phyloP scores from a whole-genome alignment of 2,888 invertebrate species.

The Trachelus iudaicus region DNA sequence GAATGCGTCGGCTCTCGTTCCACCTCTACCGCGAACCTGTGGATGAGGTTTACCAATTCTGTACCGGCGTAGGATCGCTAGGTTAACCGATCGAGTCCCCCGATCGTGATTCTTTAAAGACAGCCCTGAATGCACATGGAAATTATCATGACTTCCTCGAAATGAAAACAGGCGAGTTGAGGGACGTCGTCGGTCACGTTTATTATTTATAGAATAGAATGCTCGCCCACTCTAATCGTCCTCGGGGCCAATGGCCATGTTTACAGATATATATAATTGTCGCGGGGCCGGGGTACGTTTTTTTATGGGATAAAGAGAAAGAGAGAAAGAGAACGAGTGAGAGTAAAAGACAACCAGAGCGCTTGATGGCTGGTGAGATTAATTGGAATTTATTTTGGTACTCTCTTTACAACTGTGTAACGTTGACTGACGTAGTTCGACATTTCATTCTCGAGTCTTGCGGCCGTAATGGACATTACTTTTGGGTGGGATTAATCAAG shows the following conservation, averaged over 20 bases:
- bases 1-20: not conserved
- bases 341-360: not conserved
- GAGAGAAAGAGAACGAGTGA: conserved; percentile 13
- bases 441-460: not conserved
- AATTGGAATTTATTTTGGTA: too few relatives aligned
- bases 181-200: not conserved
- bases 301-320: not conserved
- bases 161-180: not conserved
- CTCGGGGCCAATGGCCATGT: conserved; percentile 35
- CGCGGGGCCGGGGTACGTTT: not conserved
- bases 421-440: not conserved
- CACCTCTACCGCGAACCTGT: not conserved
- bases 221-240: conserved; percentile 27
- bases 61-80: not conserved
- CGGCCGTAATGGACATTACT: not conserved
- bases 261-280: conserved; percentile 29
- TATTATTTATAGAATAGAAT: conserved; percentile 25
- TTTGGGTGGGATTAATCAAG: not conserved
- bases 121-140: not conserved
- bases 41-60: not conserved
- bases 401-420: not conserved
- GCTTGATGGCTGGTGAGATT: too few relatives aligned
- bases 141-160: not conserved
- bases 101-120: not conserved
- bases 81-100: not conserved